Conservation (phyloP, 2,797 vertebrate species). For the Scleropages formosus region DNA sequence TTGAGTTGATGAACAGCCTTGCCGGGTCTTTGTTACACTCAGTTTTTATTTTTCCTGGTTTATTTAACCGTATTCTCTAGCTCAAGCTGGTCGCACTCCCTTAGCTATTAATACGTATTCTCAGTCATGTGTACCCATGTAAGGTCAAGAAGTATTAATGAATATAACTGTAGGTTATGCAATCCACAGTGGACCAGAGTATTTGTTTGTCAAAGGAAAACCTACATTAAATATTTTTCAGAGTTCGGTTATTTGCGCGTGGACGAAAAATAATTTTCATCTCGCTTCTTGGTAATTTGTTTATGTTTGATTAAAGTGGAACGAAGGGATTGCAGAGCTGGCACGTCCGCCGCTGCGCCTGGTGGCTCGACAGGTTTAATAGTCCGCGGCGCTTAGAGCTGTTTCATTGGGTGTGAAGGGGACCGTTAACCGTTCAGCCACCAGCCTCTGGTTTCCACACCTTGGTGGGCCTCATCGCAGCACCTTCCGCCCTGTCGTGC, state of each 20-base stretch:
- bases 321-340: slow-evolving; percentile 62
- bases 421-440: slow-evolving; percentile 77
- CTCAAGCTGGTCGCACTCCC: slow-evolving; percentile 28
- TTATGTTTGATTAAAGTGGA: slow-evolving; percentile 73
- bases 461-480: slow-evolving; percentile 76
- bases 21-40: slow-evolving; percentile 41
- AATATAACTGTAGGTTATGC: slow-evolving; percentile 49
- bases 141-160: slow-evolving; percentile 36
- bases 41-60: slow-evolving; percentile 37
- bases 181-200: neutral
- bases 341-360: slow-evolving; percentile 64
- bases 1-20: slow-evolving; percentile 46
- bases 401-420: slow-evolving; percentile 78
- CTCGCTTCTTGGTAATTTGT: slow-evolving; percentile 63
- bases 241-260: slow-evolving; percentile 46
- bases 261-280: slow-evolving; percentile 59
- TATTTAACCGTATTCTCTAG: slow-evolving; percentile 39
- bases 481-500: slow-evolving; percentile 62
- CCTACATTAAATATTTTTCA: neutral
- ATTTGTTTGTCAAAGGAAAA: too few relatives aligned
- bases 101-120: neutral
- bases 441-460: slow-evolving; percentile 72
- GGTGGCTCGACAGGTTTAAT: slow-evolving; percentile 71
- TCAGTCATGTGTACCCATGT: slow-evolving; percentile 35
- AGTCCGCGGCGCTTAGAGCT: slow-evolving; percentile 72